A percentile compares a stretch with the other conserved stretches of the same genome.
Conservation (phyloP, 2,797 vertebrate genomes). For the Melanotaenia parkinsoni region DNA sequence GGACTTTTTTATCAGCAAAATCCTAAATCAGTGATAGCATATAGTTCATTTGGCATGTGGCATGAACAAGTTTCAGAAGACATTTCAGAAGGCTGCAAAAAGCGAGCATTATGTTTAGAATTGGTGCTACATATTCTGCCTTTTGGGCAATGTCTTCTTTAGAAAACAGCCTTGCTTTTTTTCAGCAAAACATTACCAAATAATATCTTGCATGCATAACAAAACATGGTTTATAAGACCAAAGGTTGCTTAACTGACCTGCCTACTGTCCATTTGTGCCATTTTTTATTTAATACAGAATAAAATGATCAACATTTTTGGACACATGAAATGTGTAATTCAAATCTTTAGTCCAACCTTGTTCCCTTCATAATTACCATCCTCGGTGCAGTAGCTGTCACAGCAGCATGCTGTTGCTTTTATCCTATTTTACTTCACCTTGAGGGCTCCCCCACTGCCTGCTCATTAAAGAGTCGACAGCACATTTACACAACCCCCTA, state of each 20-base stretch:
- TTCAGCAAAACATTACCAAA: background rate
- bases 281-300: too few relatives aligned
- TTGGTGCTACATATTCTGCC: background rate
- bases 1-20: background rate
- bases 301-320: background rate
- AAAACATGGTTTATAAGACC: background rate
- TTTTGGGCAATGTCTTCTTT: background rate
- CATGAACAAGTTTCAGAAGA: background rate
- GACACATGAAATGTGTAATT: background rate
- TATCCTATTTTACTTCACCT: constrained; percentile 52
- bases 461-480: constrained; percentile 48
- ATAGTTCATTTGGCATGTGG: background rate
- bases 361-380: constrained; percentile 24
- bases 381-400: constrained; percentile 25
- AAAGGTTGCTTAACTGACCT: background rate
- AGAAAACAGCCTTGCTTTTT: background rate
- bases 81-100: background rate
- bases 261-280: background rate
- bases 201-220: background rate
- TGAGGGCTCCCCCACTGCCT: constrained; percentile 53
- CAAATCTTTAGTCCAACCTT: constrained; percentile 4
- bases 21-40: background rate
- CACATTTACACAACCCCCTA: constrained; percentile 57
- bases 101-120: background rate
- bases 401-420: constrained; percentile 52